Conservation (phyloP, 2,797 vertebrate species). For the Ambastaia sidthimunki region DNA sequence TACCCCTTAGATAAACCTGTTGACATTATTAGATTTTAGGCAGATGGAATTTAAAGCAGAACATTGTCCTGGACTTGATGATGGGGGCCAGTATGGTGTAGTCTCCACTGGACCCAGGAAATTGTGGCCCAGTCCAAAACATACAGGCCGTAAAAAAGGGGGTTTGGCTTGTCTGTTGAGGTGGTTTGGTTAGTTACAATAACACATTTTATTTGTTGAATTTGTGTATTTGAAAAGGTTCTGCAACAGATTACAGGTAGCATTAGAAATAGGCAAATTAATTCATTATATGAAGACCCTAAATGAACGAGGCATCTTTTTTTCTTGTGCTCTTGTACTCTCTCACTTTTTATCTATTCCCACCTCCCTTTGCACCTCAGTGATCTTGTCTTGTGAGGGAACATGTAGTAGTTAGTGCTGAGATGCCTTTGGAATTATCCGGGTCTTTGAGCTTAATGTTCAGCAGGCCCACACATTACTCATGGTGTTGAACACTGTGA, state of each 20-base stretch:
- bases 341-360: neutral
- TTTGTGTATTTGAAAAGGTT: no score
- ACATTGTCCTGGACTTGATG: no score
- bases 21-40: no score
- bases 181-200: neutral
- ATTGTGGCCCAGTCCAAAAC: no score
- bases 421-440: conserved; percentile 30
- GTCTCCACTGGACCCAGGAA: no score
- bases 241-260: neutral
- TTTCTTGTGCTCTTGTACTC: neutral
- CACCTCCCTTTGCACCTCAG: conserved; percentile 8
- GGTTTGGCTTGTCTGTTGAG: neutral
- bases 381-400: conserved; percentile 4
- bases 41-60: no score
- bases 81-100: no score
- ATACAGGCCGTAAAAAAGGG: no score
- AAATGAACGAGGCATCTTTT: conserved; percentile 18
- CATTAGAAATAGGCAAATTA: neutral
- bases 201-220: neutral
- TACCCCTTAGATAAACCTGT: no score
- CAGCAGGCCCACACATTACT: conserved; percentile 34
- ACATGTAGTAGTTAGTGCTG: conserved; percentile 39
- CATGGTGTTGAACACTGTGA: conserved; percentile 1
- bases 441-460: conserved; percentile 31
- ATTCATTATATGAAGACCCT: neutral